Evolutionary conservation across 2,113 vertebrate genomes (phyloP).

Genomic region (Nyctereutes procyonoides): DNA sequence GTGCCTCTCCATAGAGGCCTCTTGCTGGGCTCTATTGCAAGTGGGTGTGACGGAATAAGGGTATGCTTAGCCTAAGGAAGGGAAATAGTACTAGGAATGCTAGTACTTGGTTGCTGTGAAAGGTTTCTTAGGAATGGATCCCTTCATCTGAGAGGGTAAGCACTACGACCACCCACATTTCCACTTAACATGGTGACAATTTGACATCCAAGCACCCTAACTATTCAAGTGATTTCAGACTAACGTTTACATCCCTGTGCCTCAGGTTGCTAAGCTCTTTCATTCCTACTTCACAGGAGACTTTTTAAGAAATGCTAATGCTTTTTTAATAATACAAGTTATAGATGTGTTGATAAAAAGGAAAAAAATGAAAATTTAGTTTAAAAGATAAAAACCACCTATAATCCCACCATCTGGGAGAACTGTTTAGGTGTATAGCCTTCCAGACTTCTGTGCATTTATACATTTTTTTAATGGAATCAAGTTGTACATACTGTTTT

Average conservation of each 20-base stretch:
- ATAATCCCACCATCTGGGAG: slow-evolving; percentile 12
- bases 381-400: slow-evolving; percentile 17
- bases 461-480: slow-evolving; percentile 54
- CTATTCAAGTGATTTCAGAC: neutral
- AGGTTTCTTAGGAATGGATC: neutral
- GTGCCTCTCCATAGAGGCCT: neutral
- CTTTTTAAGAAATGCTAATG: slow-evolving; percentile 52
- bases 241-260: slow-evolving; percentile 21
- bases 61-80: neutral
- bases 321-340: slow-evolving; percentile 49
- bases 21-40: neutral
- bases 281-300: slow-evolving; percentile 21
- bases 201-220: neutral
- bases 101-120: neutral
- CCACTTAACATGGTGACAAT: neutral
- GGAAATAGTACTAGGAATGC: neutral
- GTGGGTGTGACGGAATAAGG: neutral
- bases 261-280: slow-evolving; percentile 58
- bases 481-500: slow-evolving; percentile 73
- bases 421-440: slow-evolving; percentile 36
- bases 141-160: neutral
- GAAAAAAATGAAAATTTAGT: neutral
- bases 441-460: slow-evolving; percentile 65
- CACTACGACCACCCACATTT: neutral
- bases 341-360: slow-evolving; percentile 39